These are phyloP conservation scores for Umimayanthus chanpuru DNA, from an alignment of 92 coral and sea anemone species.

Conservation along the genomic window DNA sequence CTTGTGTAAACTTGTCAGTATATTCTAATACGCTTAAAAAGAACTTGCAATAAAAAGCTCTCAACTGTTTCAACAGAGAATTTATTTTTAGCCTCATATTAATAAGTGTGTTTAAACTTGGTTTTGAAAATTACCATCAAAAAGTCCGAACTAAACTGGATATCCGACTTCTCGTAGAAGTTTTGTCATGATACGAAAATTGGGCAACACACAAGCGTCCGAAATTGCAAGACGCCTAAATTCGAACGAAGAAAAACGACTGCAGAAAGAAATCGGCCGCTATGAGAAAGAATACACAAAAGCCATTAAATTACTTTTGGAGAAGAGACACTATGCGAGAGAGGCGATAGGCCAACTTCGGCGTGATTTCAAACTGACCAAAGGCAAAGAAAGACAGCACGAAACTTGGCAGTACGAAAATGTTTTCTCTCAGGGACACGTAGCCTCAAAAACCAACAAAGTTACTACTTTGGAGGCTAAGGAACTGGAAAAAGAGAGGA, in stretches of 20 bases:
- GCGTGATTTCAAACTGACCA: neutral
- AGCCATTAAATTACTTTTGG: slow-evolving; percentile 59
- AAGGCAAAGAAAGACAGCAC: neutral
- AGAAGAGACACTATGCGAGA: slow-evolving; percentile 56
- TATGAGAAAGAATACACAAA: slow-evolving; percentile 68
- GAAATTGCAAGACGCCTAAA: slow-evolving; percentile 76
- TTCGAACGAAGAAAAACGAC: slow-evolving; percentile 63
- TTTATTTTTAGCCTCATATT: slow-evolving; percentile 1
- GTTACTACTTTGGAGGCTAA: too few species aligned
- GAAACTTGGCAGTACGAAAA: neutral
- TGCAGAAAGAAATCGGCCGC: slow-evolving; percentile 60
- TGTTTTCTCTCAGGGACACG: neutral
- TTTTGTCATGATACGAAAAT: slow-evolving; percentile 13
- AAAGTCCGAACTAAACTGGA: neutral
- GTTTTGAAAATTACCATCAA: neutral
- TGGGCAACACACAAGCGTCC: slow-evolving; percentile 53
- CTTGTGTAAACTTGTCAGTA: slow-evolving; percentile 6
- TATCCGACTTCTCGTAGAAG: neutral
- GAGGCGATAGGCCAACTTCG: slow-evolving; percentile 60
- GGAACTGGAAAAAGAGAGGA: neutral
- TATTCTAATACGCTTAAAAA: slow-evolving; percentile 20
- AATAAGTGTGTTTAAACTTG: neutral
- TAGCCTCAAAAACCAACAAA: too few species aligned
- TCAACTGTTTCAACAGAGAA: neutral
- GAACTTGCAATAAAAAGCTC: slow-evolving; percentile 25